phyloP scores from a whole-genome alignment of 1,140 invertebrate genomes.

The Procambarus virginalis region DNA sequence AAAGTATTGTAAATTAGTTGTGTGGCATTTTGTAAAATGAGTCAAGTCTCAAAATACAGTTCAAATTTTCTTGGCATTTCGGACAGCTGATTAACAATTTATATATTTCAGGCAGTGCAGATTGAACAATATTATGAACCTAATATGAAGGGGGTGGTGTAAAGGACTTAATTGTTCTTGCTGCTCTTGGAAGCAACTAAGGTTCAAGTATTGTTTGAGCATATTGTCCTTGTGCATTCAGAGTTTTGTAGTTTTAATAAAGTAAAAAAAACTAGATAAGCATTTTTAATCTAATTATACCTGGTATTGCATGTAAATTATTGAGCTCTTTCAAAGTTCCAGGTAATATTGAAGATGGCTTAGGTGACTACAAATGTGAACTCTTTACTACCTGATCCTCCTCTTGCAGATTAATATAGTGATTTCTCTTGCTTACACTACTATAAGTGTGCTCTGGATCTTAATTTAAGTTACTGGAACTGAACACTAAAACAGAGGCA shows the following conservation, averaged over 20 bases:
- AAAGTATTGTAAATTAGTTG: not conserved
- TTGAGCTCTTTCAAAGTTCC: no score
- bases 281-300: not conserved
- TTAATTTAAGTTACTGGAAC: no score
- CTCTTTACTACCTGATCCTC: no score
- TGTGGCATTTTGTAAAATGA: not conserved
- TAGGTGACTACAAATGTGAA: no score
- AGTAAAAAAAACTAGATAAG: not conserved
- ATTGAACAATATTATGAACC: not conserved
- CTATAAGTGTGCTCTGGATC: no score
- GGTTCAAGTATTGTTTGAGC: not conserved
- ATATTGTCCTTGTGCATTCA: not conserved
- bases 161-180: not conserved
- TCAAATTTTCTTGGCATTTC: not conserved
- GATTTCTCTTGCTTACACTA: no score
- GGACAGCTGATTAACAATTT: not conserved
- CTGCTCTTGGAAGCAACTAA: not conserved
- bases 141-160: not conserved
- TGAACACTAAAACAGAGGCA: no score
- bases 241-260: slow-evolving; percentile 3
- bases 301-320: no score
- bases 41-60: not conserved
- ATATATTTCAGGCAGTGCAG: not conserved
- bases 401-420: no score
- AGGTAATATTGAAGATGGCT: no score